Evolutionary conservation across 2,797 vertebrate genomes (phyloP).

Genomic region (Rousettus madagascariensis): DNA sequence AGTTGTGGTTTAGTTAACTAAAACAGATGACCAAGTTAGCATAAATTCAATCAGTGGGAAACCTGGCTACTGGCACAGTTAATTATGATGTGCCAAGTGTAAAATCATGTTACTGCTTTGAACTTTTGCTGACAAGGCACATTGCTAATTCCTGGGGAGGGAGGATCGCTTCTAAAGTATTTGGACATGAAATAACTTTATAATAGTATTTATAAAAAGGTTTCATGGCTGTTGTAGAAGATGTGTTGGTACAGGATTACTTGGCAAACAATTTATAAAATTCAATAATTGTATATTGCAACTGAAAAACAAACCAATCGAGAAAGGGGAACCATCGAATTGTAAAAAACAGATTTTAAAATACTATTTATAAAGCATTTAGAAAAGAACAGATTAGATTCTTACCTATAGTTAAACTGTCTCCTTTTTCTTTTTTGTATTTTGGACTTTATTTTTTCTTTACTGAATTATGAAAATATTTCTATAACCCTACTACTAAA

Average conservation of each 20-base stretch:
- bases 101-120: conserved; percentile 60
- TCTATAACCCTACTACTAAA: not conserved
- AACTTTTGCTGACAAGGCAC: conserved; percentile 60
- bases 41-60: conserved; percentile 70
- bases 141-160: not conserved
- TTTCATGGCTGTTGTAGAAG: not conserved
- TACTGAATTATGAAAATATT: not conserved
- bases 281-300: not conserved
- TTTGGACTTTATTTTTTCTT: conserved; percentile 6
- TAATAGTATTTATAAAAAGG: conserved; percentile 27
- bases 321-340: not conserved
- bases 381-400: conserved; percentile 30
- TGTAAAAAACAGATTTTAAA: conserved; percentile 12
- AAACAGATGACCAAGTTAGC: conserved; percentile 57
- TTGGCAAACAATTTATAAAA: not conserved
- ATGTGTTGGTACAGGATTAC: not conserved
- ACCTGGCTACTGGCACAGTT: not conserved
- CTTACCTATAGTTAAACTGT: not conserved
- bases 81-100: conserved; percentile 63
- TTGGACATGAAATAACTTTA: conserved; percentile 29
- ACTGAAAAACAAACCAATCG: not conserved
- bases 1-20: conserved; percentile 54
- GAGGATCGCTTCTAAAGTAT: not conserved
- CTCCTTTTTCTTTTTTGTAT: not conserved
- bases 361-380: not conserved